phyloP scores from a whole-genome alignment of 2,797 vertebrate genomes.

The Enteromius argenteus region DNA sequence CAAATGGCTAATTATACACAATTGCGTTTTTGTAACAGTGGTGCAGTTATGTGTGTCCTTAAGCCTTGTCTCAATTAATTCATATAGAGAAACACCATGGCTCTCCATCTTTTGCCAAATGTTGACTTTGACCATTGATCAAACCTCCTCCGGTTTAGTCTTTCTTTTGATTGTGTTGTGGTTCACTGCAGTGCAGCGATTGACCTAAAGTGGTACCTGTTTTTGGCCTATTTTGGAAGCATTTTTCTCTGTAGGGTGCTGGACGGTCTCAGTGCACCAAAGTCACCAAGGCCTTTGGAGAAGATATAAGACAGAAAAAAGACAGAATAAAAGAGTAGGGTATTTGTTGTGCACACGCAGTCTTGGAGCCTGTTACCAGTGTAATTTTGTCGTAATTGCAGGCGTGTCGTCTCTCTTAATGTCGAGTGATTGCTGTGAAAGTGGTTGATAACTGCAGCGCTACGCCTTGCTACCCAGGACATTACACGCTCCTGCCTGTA shows the following conservation, averaged over 20 bases:
- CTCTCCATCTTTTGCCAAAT: constrained; percentile 1
- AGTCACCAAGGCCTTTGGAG: constrained; percentile 10
- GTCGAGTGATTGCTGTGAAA: constrained; percentile 59
- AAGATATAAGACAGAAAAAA: constrained; percentile 13
- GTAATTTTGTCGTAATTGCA: constrained; percentile 50
- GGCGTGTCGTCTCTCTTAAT: constrained; percentile 53
- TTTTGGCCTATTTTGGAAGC: not conserved
- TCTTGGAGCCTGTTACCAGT: constrained; percentile 8
- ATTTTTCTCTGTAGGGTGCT: constrained; percentile 4
- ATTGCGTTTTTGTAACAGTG: not conserved
- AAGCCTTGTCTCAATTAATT: not conserved
- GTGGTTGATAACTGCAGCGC: constrained; percentile 59
- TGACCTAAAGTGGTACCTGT: not conserved
- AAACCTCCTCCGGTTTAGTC: not conserved
- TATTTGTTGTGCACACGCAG: not conserved
- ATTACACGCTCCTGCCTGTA: constrained; percentile 54
- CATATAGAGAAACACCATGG: not conserved
- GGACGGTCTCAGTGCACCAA: not conserved
- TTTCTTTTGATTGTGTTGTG: not conserved
- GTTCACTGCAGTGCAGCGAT: not conserved
- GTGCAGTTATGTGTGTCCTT: constrained; percentile 1
- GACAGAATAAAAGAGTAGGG: constrained; percentile 10
- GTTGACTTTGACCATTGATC: not conserved
- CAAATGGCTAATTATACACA: not conserved
- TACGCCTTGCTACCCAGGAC: constrained; percentile 48